Base-by-base conservation (phyloP, 2,888 invertebrate species). In the Craniophora ligustri region DNA sequence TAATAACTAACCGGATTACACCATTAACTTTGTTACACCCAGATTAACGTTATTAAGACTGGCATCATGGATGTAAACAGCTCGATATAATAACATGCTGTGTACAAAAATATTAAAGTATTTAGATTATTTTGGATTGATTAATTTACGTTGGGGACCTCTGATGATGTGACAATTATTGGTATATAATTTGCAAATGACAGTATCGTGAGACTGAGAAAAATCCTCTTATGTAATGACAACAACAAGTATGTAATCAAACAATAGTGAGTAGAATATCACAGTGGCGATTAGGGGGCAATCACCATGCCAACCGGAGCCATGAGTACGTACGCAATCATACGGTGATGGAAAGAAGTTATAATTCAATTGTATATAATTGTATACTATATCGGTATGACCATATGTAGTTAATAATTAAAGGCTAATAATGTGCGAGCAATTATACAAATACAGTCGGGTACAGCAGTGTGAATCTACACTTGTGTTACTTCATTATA, bases 321-420 rank as follows among this genome's bases (percentile, higher is more conserved):
- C 13, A 45, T n/a, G 6, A 15, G 16, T 46, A 38, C 62, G 57
- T 62, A 64, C 46, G 50, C 56, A 70, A 70, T 71, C 54, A 59
- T 36, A 60, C 61, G 56, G 15, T 67, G 64, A 19, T 69, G 70
- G 72, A 78, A 75, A 71, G 69, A 70, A 70, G 64, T 71, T 58
- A 72, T 73, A 70, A 75, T 76, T 72, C 67, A 72, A 78, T 73
- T 75, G 75, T 72, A 56, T 61, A 59, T 72, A 67, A 72, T 73
- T 62, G 62, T 49, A 64, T 50, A 63, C 40, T 44, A 30, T 39
- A 50, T 26, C 31, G 40, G 28, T 42, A 31, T 30, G 40, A 46
- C 30, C 32, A 13, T 32, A 46, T 32, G 49, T 31, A 51, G 21
- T 31, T 23, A 49, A 54, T 63, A 66, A 65, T 67, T 56, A 60